Percentiles rank a stretch among this genome's conserved stretches.
These are phyloP conservation scores for Pteropus alecto DNA, from an alignment of 2,113 vertebrate species.

Conservation along the genomic window DNA sequence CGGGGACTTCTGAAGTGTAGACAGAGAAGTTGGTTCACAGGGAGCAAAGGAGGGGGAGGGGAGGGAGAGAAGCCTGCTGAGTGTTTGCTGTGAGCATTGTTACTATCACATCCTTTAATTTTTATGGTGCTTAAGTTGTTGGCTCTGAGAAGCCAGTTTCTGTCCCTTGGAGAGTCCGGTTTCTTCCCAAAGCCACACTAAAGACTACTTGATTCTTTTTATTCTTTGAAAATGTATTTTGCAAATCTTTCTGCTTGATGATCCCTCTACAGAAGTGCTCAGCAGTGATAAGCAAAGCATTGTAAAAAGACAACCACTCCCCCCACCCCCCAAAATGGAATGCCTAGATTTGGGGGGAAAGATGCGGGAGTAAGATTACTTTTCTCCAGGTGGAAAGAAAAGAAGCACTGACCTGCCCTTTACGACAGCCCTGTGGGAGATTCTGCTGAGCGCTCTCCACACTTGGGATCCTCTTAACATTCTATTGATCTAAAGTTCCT, in stretches of 20 bases:
- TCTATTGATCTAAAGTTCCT: background rate
- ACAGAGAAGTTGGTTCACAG: slow-evolving; percentile 74
- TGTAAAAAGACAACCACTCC: background rate
- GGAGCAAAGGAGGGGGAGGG: slow-evolving; percentile 58
- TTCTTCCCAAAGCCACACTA: background rate
- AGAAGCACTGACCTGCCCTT: background rate
- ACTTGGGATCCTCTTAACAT: background rate
- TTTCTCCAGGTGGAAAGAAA: background rate
- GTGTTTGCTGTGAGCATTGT: slow-evolving; percentile 22
- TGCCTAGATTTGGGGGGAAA: background rate
- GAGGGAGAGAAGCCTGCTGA: background rate
- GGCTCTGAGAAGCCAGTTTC: background rate
- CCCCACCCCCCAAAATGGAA: background rate
- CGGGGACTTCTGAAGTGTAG: slow-evolving; percentile 80
- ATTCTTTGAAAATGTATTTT: background rate
- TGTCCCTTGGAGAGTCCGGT: background rate
- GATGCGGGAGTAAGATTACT: background rate
- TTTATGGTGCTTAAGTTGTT: slow-evolving; percentile 42
- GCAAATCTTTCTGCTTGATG: background rate
- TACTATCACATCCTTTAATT: slow-evolving; percentile 50
- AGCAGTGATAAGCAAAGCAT: background rate
- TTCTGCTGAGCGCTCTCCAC: background rate
- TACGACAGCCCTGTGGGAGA: background rate
- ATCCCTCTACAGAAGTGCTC: background rate
- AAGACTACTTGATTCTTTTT: background rate